These are phyloP conservation scores for Drosophila trapezifrons DNA, from an alignment of 1,140 invertebrate species.

Conservation along the genomic window DNA sequence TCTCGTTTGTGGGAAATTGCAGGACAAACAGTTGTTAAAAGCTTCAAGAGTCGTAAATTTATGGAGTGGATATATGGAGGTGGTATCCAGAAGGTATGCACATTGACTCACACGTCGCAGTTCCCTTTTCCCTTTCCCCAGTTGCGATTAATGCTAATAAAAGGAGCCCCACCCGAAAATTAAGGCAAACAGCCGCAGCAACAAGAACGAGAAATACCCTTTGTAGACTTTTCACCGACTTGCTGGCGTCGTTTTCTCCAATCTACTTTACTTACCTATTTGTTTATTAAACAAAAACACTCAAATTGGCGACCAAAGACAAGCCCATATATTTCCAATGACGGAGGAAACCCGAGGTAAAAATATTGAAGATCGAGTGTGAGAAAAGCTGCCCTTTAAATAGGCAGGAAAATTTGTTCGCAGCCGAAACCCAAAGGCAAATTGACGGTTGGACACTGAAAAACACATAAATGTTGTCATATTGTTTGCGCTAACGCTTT, in stretches of 20 bases:
- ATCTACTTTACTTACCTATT: constrained; percentile 68
- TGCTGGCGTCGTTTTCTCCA: constrained; percentile 59
- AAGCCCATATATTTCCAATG: constrained; percentile 54
- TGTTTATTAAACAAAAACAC: constrained; percentile 79
- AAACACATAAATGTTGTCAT: background rate
- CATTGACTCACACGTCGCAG: constrained; percentile 43
- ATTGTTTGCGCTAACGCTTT: constrained; percentile 1
- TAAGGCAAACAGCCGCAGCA: constrained; percentile 38
- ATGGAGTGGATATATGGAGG: constrained; percentile 10
- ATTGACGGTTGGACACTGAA: background rate
- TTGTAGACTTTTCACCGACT: constrained; percentile 58
- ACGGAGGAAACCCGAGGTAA: background rate
- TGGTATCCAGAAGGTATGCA: constrained; percentile 35
- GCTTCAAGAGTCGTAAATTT: constrained; percentile 68
- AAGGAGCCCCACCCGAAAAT: constrained; percentile 57
- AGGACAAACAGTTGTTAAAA: constrained; percentile 76
- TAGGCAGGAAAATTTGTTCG: constrained; percentile 41
- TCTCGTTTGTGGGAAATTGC: constrained; percentile 58
- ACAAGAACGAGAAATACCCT: constrained; percentile 43
- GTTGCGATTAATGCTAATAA: constrained; percentile 71
- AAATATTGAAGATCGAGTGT: constrained; percentile 14
- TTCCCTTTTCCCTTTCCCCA: constrained; percentile 4
- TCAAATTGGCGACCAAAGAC: constrained; percentile 60
- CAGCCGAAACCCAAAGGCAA: background rate
- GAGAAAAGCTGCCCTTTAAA: constrained; percentile 20